phyloP scores from a whole-genome alignment of 1,140 invertebrate genomes.

The Drosophila arawakana region DNA sequence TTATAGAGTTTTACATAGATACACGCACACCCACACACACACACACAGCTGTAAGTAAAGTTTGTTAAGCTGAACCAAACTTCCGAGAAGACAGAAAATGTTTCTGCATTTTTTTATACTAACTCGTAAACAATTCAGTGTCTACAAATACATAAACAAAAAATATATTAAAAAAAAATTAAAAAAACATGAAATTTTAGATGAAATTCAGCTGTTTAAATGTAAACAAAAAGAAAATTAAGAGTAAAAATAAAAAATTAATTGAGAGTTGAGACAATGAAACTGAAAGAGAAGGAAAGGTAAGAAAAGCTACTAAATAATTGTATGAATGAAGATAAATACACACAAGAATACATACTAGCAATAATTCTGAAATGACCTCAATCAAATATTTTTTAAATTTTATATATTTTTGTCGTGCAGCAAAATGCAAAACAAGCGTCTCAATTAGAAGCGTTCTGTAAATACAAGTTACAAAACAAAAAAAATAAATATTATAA shows the following conservation, averaged over 20 bases:
- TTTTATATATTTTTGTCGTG: conserved; percentile 82
- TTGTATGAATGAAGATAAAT: conserved; percentile 9
- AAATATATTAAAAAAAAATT: not conserved
- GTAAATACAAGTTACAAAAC: conserved; percentile 62
- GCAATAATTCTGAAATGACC: conserved; percentile 85
- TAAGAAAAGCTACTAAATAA: not conserved
- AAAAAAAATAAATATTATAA: conserved; percentile 3
- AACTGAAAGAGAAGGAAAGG: conserved; percentile 13
- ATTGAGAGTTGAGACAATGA: conserved; percentile 10
- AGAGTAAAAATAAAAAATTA: conserved; percentile 11
- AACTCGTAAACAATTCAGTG: conserved; percentile 55
- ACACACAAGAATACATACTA: conserved; percentile 50
- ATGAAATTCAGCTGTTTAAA: conserved; percentile 66
- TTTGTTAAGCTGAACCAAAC: conserved; percentile 6
- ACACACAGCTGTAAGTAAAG: conserved; percentile 44
- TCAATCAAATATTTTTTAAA: conserved; percentile 84
- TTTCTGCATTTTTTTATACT: conserved; percentile 41
- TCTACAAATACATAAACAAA: conserved; percentile 64
- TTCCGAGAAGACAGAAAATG: conserved; percentile 17
- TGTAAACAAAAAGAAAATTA: conserved; percentile 17
- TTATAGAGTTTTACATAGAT: conserved; percentile 68
- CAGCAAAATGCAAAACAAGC: conserved; percentile 44
- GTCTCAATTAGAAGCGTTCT: conserved; percentile 50
- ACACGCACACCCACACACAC: conserved; percentile 50
- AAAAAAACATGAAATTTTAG: conserved; percentile 59